phyloP scores from a whole-genome alignment of 2,797 vertebrate genomes.

The Falco biarmicus region DNA sequence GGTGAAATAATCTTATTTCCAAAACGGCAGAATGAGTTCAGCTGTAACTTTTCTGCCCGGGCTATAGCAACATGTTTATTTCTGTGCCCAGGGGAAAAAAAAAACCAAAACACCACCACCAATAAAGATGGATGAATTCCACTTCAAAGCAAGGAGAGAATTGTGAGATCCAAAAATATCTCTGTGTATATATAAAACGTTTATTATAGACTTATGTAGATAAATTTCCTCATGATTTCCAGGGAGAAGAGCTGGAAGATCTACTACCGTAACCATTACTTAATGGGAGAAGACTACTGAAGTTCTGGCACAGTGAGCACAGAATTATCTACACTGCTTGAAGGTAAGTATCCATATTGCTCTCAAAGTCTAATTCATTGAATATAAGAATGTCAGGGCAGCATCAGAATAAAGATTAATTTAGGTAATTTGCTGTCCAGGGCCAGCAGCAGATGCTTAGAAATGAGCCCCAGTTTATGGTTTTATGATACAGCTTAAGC shows the following conservation, averaged over 20 bases:
- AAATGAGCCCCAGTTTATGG: not conserved
- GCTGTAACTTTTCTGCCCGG: not conserved
- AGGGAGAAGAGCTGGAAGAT: not conserved
- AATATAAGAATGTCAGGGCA: not conserved
- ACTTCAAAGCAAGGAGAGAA: not conserved
- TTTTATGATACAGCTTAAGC: not conserved
- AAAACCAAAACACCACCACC: not conserved
- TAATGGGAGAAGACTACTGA: not conserved
- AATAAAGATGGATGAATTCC: not conserved
- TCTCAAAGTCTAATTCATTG: not conserved
- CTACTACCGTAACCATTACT: not conserved
- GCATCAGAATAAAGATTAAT: conserved; percentile 41
- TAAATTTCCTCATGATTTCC: not conserved
- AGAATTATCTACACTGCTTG: not conserved
- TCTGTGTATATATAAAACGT: not conserved
- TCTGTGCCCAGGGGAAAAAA: not conserved
- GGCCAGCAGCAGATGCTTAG: not conserved
- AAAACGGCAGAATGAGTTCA: not conserved
- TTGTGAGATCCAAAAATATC: not conserved
- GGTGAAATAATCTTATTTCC: not conserved
- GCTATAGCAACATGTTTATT: not conserved
- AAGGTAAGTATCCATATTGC: conserved; percentile 7
- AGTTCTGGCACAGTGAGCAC: not conserved
- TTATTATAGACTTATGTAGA: not conserved
- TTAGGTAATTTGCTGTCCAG: conserved; percentile 17